These are phyloP conservation scores for Passerculus sandwichensis DNA, from an alignment of 2,797 vertebrate genomes.

Conservation along the genomic window DNA sequence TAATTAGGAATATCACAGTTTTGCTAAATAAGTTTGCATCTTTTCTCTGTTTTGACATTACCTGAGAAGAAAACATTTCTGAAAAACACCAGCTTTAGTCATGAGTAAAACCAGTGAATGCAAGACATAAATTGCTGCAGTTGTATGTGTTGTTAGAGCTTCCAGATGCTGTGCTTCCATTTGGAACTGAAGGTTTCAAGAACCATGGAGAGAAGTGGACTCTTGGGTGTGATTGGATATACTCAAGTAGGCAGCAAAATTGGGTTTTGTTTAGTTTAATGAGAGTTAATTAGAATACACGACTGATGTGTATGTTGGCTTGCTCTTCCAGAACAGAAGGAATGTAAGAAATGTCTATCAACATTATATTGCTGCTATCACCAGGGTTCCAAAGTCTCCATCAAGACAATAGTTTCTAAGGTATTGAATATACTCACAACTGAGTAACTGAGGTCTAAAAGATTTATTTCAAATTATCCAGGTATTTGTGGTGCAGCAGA, in stretches of 20 bases:
- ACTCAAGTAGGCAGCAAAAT: neutral
- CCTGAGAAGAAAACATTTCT: neutral
- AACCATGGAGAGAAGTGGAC: neutral
- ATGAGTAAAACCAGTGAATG: neutral
- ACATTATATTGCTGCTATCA: neutral
- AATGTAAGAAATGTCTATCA: neutral
- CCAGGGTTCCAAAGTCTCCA: neutral
- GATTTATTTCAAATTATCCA: neutral
- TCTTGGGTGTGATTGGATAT: neutral
- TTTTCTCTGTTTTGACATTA: neutral
- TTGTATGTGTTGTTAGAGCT: neutral
- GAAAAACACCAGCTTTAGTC: neutral
- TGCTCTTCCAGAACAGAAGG: neutral
- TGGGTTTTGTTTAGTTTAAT: neutral
- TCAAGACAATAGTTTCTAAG: neutral
- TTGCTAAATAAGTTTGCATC: neutral
- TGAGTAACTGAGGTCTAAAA: neutral
- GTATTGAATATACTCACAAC: neutral
- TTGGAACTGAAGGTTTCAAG: neutral
- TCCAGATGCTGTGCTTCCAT: neutral
- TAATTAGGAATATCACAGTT: neutral
- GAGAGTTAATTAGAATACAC: neutral
- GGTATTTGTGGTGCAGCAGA: neutral
- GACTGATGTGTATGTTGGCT: neutral
- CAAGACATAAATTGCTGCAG: neutral